Evolutionary conservation across 2,797 vertebrate species (phyloP).

Genomic region (Otus scops): DNA sequence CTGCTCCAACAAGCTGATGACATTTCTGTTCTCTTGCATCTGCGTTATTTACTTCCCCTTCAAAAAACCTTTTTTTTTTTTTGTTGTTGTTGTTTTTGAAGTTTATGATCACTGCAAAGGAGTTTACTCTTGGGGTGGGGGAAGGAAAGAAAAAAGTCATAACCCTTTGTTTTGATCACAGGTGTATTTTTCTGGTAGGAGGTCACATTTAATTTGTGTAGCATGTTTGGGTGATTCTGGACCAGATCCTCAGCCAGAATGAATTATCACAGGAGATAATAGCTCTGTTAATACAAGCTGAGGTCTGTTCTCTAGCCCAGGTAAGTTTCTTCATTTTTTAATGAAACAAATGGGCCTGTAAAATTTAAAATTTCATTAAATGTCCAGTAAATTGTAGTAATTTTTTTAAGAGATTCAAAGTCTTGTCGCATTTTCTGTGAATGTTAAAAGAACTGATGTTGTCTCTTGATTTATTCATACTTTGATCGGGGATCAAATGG

Average conservation of each 20-base stretch:
- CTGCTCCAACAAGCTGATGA: neutral
- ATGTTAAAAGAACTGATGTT: neutral
- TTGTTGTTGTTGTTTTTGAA: neutral
- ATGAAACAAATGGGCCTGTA: neutral
- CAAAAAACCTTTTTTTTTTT: neutral
- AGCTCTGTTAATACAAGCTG: neutral
- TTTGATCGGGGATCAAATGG: neutral
- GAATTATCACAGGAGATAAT: neutral
- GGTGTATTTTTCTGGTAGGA: slow-evolving; percentile 8
- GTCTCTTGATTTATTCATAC: neutral
- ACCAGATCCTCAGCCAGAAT: neutral
- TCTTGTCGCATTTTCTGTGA: neutral
- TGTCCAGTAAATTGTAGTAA: neutral
- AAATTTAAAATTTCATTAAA: neutral
- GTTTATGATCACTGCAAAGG: neutral
- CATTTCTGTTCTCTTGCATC: neutral
- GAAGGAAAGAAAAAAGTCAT: neutral
- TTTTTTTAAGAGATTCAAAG: neutral
- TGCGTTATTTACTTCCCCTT: neutral
- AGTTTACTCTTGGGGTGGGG: neutral
- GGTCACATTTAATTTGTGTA: neutral
- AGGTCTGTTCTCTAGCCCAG: neutral
- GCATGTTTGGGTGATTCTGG: neutral
- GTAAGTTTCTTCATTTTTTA: neutral
- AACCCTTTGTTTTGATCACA: neutral